Percentiles rank a stretch among this genome's conserved stretches.
Evolutionary conservation across 2,888 invertebrate genomes (phyloP).

Genomic region (Ornithoptera priamus): DNA sequence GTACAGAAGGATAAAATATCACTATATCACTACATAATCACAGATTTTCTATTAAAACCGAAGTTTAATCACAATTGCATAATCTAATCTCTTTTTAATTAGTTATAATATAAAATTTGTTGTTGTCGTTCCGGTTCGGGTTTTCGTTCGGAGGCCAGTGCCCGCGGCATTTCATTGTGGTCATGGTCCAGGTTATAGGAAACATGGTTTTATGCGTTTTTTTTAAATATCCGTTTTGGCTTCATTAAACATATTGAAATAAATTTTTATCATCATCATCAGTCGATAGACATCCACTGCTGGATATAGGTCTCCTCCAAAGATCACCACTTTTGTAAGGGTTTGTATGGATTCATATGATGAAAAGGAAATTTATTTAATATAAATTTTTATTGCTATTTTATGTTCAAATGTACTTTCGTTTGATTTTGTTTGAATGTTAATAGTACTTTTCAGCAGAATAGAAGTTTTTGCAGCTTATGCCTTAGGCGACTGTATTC

Average conservation of each 20-base stretch:
- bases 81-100: constrained; percentile 40
- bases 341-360: no score
- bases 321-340: no score
- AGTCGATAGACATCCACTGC: no score
- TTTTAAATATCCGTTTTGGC: not conserved
- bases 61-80: constrained; percentile 42
- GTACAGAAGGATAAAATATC: no score
- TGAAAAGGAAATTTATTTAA: no score
- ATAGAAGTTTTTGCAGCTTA: constrained; percentile 11
- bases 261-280: not conserved
- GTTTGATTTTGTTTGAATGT: no score
- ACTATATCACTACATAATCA: no score
- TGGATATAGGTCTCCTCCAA: no score
- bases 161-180: constrained; percentile 42
- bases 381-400: no score
- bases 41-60: not conserved
- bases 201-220: not conserved
- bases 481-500: constrained; percentile 32
- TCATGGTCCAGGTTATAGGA: constrained; percentile 16
- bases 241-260: not conserved
- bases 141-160: constrained; percentile 48
- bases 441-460: no score
- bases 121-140: constrained; percentile 47
- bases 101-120: constrained; percentile 43
- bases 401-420: no score